Conservation (phyloP, 92 coral and sea anemone genomes). For the Heteractis magnifica region DNA sequence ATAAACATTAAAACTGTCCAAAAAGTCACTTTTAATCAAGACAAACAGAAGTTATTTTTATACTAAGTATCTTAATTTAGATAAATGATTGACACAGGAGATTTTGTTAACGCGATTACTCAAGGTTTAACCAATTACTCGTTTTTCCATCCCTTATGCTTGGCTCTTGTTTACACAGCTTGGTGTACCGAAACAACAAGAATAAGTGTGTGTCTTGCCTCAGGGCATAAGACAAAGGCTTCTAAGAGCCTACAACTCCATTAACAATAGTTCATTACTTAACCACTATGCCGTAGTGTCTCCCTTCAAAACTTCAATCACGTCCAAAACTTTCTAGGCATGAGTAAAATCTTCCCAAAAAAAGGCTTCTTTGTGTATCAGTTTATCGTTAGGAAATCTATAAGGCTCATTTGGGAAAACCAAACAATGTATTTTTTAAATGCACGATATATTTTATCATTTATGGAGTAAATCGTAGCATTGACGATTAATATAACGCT, state of each 20-base stretch:
- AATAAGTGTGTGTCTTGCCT: not conserved
- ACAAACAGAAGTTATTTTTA: not conserved
- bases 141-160: not conserved
- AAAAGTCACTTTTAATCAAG: too few species aligned
- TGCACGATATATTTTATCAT: not conserved
- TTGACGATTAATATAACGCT: not conserved
- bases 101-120: not conserved
- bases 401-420: not conserved
- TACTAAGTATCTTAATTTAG: not conserved
- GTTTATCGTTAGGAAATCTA: not conserved
- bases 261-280: not conserved
- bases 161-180: conserved; percentile 3
- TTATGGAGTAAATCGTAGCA: not conserved
- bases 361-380: not conserved
- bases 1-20: not conserved
- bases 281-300: not conserved
- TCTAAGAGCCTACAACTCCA: not conserved
- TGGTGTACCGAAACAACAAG: not conserved
- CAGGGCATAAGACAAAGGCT: not conserved
- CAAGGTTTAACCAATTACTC: not conserved
- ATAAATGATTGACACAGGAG: not conserved
- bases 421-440: not conserved
- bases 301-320: not conserved
- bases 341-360: not conserved
- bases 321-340: not conserved